phyloP scores from a whole-genome alignment of 2,888 invertebrate genomes.

The Drosophila histrio region DNA sequence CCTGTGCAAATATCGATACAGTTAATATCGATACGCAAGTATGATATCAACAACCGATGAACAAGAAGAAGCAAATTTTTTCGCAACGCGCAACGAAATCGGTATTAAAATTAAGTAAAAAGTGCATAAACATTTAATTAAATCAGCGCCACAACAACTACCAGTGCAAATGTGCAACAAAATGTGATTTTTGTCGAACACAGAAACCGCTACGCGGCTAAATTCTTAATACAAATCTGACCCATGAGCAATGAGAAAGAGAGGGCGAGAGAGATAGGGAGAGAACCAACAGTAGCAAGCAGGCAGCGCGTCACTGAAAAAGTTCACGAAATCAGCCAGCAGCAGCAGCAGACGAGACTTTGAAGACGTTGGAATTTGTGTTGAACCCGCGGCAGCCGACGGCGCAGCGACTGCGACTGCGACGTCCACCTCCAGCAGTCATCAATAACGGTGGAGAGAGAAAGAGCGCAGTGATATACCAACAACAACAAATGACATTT shows the following conservation, averaged over 20 bases:
- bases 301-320: slow-evolving; percentile 60
- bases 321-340: slow-evolving; percentile 57
- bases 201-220: slow-evolving; percentile 54
- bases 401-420: slow-evolving; percentile 52
- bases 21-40: slow-evolving; percentile 26
- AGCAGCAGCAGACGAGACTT: slow-evolving; percentile 56
- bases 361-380: slow-evolving; percentile 80
- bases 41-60: slow-evolving; percentile 46
- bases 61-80: slow-evolving; percentile 63
- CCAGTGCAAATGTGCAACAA: slow-evolving; percentile 47
- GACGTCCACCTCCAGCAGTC: slow-evolving; percentile 55
- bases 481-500: slow-evolving; percentile 68
- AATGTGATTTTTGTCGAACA: slow-evolving; percentile 62
- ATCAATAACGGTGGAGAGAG: slow-evolving; percentile 73
- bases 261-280: slow-evolving; percentile 28
- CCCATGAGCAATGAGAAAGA: slow-evolving; percentile 46
- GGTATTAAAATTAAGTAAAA: slow-evolving; percentile 60
- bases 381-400: slow-evolving; percentile 61
- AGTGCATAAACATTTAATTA: slow-evolving; percentile 35
- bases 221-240: slow-evolving; percentile 57
- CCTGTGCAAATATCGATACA: slow-evolving; percentile 19
- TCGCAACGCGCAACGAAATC: slow-evolving; percentile 74
- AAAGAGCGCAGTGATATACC: slow-evolving; percentile 39
- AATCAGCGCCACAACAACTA: slow-evolving; percentile 26
- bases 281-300: slow-evolving; percentile 48